Conservation (phyloP, 2,888 invertebrate species). For the Oscheius sp. region DNA sequence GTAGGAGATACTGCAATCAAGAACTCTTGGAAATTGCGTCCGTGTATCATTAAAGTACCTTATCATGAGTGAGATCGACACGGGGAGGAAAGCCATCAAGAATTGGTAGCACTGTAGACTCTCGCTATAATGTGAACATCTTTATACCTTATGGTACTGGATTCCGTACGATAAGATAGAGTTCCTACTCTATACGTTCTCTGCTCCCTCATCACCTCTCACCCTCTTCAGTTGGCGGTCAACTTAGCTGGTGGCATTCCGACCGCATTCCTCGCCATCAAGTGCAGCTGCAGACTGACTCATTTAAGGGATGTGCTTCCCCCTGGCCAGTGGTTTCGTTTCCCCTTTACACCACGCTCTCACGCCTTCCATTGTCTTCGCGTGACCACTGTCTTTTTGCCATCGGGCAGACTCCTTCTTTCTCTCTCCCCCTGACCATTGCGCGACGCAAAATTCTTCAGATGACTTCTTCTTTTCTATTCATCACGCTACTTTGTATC, state of each 20-base stretch:
- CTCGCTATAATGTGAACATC: too few relatives aligned
- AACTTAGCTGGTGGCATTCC: slow-evolving; percentile 9
- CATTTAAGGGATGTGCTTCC: slow-evolving; percentile 2
- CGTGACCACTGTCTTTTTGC: slow-evolving; percentile 19
- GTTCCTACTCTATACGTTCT: background rate
- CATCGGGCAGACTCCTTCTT: slow-evolving; percentile 1
- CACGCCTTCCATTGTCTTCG: slow-evolving; percentile 31
- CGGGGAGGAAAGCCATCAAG: too few relatives aligned
- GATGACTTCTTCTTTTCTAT: slow-evolving; percentile 5
- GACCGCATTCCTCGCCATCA: slow-evolving; percentile 17
- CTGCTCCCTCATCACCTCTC: background rate
- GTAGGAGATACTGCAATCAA: too few relatives aligned
- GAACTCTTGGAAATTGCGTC: too few relatives aligned
- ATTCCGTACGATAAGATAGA: too few relatives aligned
- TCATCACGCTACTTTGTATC: background rate
- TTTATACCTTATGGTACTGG: too few relatives aligned
- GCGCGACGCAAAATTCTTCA: background rate
- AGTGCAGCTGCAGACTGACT: background rate
- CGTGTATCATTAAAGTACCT: too few relatives aligned
- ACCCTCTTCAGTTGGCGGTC: slow-evolving; percentile 14
- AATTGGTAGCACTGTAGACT: too few relatives aligned
- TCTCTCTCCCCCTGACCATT: slow-evolving; percentile 18
- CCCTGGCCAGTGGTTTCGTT: background rate
- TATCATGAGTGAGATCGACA: too few relatives aligned
- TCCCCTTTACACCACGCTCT: slow-evolving; percentile 15